Evolutionary conservation across 2,888 invertebrate species (phyloP), one percentile per base, ranked within the genome.

Genomic region (Micoletzkya japonica): DNA sequence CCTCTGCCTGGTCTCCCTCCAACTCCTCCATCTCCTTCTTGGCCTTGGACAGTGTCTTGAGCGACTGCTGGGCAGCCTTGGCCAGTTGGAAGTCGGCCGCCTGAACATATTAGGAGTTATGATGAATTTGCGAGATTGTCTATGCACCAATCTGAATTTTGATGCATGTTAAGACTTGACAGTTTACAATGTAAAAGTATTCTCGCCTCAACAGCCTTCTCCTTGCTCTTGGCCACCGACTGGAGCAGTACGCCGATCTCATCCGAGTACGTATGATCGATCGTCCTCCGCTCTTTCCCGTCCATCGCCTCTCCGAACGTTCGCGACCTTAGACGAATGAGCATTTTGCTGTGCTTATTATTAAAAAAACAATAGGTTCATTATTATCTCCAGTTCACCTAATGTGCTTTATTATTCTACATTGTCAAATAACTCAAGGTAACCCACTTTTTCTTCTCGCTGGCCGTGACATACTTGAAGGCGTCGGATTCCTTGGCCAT

Each of bases 11-110:
- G 54, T 79, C 79, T 7, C 70, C 73, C 50, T 79, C 79, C 50
- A 79, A 54, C 54, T 78, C 77, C 56, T 72, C 73, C 75, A 79
- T 77, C 64, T 79, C 75, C 52, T 73, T 76, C 20, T 70, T 73
- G 0, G 77, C 69, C 44, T 77, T 79, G 30, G 71, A 70, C 54
- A 79, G 49, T 10, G 74, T 72, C 39, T 77, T 70, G n/a, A 74
- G 70, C 0, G 75, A 70, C 30, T 75, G 36, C 70, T 79, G 79
- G 49, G 79, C 79, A 1, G 73, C 57, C 57, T 79, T 79, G 7
- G 79, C 79, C n/a, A 75, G 20, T 68, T 76, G 70, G 67, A 79
- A 79, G 44, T 79, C 74, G 39, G 77, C 64, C 2, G 63, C 63
- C 73, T 58, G 26, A 56, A 39, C 6, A 57, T 30, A 26, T 4